phyloP scores from a whole-genome alignment of 2,888 invertebrate species.

The Polietes domitor region DNA sequence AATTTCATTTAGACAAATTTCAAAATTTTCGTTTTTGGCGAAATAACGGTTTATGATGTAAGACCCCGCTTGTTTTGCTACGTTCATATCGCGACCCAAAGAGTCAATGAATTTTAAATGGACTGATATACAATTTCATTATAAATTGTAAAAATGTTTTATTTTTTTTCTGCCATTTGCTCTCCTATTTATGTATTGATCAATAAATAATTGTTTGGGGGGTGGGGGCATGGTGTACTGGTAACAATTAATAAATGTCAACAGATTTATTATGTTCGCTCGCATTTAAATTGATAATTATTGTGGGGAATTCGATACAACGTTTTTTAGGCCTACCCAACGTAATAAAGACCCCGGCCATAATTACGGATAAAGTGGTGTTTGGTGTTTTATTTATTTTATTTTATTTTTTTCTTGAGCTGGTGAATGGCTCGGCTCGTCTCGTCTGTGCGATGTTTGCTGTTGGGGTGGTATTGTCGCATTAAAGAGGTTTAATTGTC shows the following conservation, averaged over 20 bases:
- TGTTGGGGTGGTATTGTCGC: neutral
- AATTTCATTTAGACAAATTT: slow-evolving; percentile 4
- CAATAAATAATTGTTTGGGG: slow-evolving; percentile 42
- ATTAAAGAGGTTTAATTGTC: slow-evolving; percentile 50
- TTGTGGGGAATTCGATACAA: slow-evolving; percentile 1
- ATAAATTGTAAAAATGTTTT: neutral
- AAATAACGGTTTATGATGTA: neutral
- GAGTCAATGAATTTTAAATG: slow-evolving; percentile 22
- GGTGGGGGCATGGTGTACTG: too few relatives aligned
- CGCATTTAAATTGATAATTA: slow-evolving; percentile 37
- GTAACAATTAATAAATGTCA: slow-evolving; percentile 55
- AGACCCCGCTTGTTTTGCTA: neutral
- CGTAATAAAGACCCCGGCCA: slow-evolving; percentile 13
- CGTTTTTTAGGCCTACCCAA: slow-evolving; percentile 36
- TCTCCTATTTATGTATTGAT: too few relatives aligned
- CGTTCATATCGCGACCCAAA: neutral
- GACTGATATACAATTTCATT: neutral
- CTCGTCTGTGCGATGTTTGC: neutral
- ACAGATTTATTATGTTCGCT: slow-evolving; percentile 30
- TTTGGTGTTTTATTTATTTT: neutral
- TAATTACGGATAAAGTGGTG: slow-evolving; percentile 27
- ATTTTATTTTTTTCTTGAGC: slow-evolving; percentile 8
- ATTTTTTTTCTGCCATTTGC: neutral
- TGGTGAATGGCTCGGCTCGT: slow-evolving; percentile 31
- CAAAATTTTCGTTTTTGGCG: neutral